Conservation (phyloP, 1,140 invertebrate genomes). For the Arctopsyche grandis region DNA sequence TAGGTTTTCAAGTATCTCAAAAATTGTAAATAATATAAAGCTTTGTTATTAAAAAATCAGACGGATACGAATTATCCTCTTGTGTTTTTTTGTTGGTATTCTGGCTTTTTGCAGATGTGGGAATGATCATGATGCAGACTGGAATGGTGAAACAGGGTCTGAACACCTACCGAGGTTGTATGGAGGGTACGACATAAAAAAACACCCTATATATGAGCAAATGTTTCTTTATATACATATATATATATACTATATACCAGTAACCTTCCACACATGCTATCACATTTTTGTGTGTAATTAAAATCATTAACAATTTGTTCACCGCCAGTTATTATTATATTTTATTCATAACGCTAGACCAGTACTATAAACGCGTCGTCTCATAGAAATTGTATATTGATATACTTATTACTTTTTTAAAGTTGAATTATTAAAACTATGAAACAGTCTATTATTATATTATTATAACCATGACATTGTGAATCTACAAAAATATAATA, state of each 20-base stretch:
- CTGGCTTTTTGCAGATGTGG: constrained; percentile 88
- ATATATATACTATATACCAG: constrained; percentile 34
- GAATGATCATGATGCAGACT: constrained; percentile 94
- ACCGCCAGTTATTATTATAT: constrained; percentile 32
- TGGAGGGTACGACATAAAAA: constrained; percentile 76
- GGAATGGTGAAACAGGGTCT: constrained; percentile 89
- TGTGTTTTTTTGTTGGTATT: constrained; percentile 68
- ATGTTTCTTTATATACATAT: constrained; percentile 40
- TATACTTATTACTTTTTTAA: not conserved
- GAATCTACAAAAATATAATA: too few species aligned
- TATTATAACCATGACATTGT: too few species aligned
- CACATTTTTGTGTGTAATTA: constrained; percentile 46
- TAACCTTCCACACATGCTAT: constrained; percentile 48
- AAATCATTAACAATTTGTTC: constrained; percentile 44
- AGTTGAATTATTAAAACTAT: not conserved
- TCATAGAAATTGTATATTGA: constrained; percentile 21
- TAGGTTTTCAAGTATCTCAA: constrained; percentile 35
- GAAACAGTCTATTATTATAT: not conserved
- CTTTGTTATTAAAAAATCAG: constrained; percentile 50
- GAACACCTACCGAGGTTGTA: constrained; percentile 80
- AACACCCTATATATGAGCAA: constrained; percentile 48
- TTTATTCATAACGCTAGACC: constrained; percentile 31
- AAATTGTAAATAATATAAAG: constrained; percentile 29
- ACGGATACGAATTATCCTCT: constrained; percentile 48
- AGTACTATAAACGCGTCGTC: constrained; percentile 32